Base-by-base conservation (phyloP, 1,140 invertebrate genomes). In the Aphelinus certus region DNA sequence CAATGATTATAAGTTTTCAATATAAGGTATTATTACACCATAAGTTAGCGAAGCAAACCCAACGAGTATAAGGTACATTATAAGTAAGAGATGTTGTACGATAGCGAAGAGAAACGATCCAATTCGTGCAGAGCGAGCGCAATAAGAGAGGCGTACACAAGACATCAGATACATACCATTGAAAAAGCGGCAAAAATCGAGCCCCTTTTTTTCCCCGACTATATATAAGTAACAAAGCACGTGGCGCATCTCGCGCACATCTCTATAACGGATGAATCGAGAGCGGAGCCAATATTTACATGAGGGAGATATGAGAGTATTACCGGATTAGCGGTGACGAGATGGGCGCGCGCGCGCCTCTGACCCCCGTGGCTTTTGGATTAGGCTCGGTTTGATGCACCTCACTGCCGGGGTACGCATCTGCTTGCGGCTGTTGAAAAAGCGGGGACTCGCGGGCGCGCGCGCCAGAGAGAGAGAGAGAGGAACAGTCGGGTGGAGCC, bases 341-440 rank as follows among this genome's bases (percentile, higher is more conserved):
- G 42, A 63, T 45, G 26, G 26, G 68, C 58, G 53, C 53, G 55
- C 53, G 55, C 46, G 45, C n/a, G 1, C 9, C 1, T 42, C 1
- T 56, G 80, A 83, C 85, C 86, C 86, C 85, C 77, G 82, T 87
- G 85, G 86, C 85, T 87, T 86, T 86, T 85, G 78, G 79, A 86
- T 86, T 86, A 87, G 74, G 42, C 78, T 81, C 78, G 84, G 82
- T 75, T 78, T 70, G 62, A 10, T 84, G 81, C 79, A 81, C 76
- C 77, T 76, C 26, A 26, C 26, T 26, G 26, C 26, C 26, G 26
- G 26, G 75, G 80, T 53, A 53, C 9, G 51, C 86, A 86, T 87
- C 86, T 87, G 86, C 83, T 82, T 80, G 78, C 65, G 26, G 26
- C 26, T 26, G 26, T 26, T 26, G 26, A 26, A 26, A 26, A 26